These are phyloP conservation scores for Galerucella pusilla DNA, from an alignment of 2,888 invertebrate species.

Conservation along the genomic window DNA sequence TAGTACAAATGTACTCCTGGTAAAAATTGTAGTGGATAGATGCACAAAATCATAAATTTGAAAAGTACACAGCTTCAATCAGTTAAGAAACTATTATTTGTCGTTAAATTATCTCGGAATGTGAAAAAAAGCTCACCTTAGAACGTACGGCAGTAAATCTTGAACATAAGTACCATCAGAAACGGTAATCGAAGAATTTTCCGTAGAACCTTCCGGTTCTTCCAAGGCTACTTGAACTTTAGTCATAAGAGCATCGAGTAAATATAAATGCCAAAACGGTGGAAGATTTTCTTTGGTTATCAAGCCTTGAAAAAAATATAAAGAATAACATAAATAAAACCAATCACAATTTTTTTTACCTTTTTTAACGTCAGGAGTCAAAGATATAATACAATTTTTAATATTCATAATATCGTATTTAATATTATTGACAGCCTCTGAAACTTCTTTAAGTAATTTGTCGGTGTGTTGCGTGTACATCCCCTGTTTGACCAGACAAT, in stretches of 20 bases:
- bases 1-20: too few relatives aligned
- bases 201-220: constrained; percentile 63
- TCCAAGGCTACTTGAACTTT: constrained; percentile 76
- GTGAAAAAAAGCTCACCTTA: constrained; percentile 55
- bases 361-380: constrained; percentile 67
- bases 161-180: constrained; percentile 66
- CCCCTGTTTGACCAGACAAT: constrained; percentile 88
- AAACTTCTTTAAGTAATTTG: constrained; percentile 77
- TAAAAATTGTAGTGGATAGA: too few relatives aligned
- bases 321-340: constrained; percentile 9
- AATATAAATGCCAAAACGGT: constrained; percentile 77
- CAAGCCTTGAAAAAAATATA: constrained; percentile 47
- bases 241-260: constrained; percentile 81
- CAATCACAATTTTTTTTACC: constrained; percentile 46
- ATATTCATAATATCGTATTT: constrained; percentile 73
- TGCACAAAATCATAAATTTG: too few relatives aligned
- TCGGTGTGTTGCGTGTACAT: constrained; percentile 86
- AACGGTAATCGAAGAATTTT: constrained; percentile 56
- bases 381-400: constrained; percentile 69
- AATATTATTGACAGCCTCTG: constrained; percentile 75
- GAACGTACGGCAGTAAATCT: constrained; percentile 75
- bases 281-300: constrained; percentile 69
- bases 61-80: too few relatives aligned
- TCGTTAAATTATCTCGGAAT: too few relatives aligned
- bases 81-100: too few relatives aligned